These are phyloP conservation scores for Corticium candelabrum DNA, from an alignment of 37 sponge, comb jelly and placozoan genomes.

Conservation along the genomic window DNA sequence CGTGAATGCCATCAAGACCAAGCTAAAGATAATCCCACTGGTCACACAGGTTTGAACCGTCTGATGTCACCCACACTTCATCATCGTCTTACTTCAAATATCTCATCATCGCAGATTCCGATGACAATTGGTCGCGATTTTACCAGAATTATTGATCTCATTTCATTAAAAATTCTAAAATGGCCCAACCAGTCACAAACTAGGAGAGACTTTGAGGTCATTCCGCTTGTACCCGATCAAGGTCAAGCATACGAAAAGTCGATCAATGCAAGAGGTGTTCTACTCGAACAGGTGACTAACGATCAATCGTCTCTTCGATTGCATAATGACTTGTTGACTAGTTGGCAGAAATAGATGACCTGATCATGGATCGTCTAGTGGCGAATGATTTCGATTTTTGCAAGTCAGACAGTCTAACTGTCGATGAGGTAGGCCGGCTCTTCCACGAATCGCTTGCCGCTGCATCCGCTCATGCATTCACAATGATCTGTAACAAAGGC, in stretches of 20 bases:
- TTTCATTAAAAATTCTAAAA: conserved; percentile 32
- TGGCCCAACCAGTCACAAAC: too few relatives aligned
- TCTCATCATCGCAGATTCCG: background rate
- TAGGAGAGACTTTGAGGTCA: too few relatives aligned
- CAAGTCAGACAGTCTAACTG: background rate
- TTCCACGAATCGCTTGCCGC: background rate
- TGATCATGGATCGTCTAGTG: background rate
- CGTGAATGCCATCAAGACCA: conserved; percentile 41
- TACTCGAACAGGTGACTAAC: too few relatives aligned
- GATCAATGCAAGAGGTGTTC: too few relatives aligned
- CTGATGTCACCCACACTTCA: too few relatives aligned
- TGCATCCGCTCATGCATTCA: background rate
- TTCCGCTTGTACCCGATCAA: too few relatives aligned
- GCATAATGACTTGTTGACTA: background rate
- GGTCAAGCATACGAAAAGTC: too few relatives aligned
- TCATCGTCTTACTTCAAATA: too few relatives aligned
- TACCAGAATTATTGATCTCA: conserved; percentile 61
- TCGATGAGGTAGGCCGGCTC: background rate
- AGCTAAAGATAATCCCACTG: conserved; percentile 37
- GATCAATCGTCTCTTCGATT: too few relatives aligned
- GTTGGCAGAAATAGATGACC: background rate
- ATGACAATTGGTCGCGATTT: conserved; percentile 51
- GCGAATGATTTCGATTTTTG: background rate
- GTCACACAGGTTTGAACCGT: conserved; percentile 31
- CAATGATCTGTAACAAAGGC: background rate